Evolutionary conservation across 2,113 vertebrate genomes (phyloP).

Genomic region (Rhea pennata): DNA sequence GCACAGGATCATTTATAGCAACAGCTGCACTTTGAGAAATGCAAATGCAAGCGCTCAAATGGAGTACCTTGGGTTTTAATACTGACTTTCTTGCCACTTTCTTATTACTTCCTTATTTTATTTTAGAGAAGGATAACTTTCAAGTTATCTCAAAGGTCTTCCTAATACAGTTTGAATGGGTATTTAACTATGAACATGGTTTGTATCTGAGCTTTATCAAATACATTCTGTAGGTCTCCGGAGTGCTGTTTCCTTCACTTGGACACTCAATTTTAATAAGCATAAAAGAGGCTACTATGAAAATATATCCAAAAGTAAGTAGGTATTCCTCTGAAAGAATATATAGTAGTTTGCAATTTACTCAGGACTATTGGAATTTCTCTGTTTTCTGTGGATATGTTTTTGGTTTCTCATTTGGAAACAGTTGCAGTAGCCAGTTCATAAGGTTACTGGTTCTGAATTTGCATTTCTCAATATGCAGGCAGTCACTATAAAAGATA

Average conservation of each 20-base stretch:
- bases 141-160: not conserved
- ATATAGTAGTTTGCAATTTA: not conserved
- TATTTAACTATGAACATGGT: not conserved
- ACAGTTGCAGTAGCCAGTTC: not conserved
- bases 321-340: not conserved
- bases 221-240: not conserved
- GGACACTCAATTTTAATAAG: not conserved
- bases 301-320: slow-evolving; percentile 15
- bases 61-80: not conserved
- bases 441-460: not conserved
- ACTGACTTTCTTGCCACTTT: not conserved
- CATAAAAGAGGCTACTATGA: slow-evolving; percentile 10
- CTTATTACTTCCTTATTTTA: not conserved
- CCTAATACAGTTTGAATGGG: not conserved
- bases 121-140: not conserved
- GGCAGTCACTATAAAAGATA: not conserved
- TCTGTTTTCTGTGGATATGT: not conserved
- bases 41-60: not conserved
- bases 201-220: slow-evolving; percentile 24
- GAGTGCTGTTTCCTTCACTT: not conserved
- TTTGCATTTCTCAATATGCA: not conserved
- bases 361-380: not conserved
- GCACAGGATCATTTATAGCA: not conserved
- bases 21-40: not conserved
- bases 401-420: slow-evolving; percentile 2